Conservation (phyloP, 37 sponge, comb jelly and placozoan genomes). For the Chondrosia reniformis region DNA sequence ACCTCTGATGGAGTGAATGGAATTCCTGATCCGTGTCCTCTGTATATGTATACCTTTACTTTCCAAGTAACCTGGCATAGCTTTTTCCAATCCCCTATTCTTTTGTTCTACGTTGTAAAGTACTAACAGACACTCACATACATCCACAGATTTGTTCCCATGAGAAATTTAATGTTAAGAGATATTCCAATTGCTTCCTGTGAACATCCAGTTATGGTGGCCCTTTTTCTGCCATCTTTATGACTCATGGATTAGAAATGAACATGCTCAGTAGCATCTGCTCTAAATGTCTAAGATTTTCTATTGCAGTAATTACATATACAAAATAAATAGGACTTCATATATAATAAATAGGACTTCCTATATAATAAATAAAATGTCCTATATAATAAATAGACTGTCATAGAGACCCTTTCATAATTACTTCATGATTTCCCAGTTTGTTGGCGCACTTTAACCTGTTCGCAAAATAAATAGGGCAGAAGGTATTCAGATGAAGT, state of each 20-base stretch:
- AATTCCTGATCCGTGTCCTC: conserved; percentile 4
- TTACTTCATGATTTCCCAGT: too few species aligned
- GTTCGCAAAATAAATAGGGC: too few species aligned
- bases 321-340: not conserved
- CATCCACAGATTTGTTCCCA: not conserved
- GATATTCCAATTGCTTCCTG: not conserved
- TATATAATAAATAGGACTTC: not conserved
- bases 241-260: not conserved
- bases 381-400: not conserved
- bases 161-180: not conserved
- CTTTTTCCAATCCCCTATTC: not conserved
- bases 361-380: not conserved
- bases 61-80: not conserved
- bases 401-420: too few species aligned
- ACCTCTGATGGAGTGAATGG: conserved; percentile 8
- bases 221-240: conserved; percentile 7
- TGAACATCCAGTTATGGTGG: not conserved
- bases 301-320: not conserved
- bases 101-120: conserved; percentile 3
- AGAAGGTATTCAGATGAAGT: too few species aligned
- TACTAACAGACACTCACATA: conserved; percentile 5
- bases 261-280: not conserved
- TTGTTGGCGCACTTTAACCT: too few species aligned
- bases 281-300: too few species aligned
- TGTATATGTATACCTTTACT: conserved; percentile 11